A percentile compares a stretch with the other conserved stretches of the same genome.
Evolutionary conservation across 1,140 invertebrate genomes (phyloP).

Genomic region (Drosophila ambigua): DNA sequence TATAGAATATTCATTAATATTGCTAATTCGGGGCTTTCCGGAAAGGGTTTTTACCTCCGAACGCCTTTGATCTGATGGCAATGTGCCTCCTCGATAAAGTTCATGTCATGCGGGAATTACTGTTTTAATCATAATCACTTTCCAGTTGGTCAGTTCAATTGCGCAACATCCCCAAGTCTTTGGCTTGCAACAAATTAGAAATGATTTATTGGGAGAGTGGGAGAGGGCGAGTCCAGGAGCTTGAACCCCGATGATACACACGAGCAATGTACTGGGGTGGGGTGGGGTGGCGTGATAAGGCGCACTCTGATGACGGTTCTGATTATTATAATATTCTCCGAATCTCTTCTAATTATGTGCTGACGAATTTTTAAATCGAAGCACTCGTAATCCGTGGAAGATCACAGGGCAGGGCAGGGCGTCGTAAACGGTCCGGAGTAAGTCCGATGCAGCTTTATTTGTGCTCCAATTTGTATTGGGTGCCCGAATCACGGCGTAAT

Average conservation of each 20-base stretch:
- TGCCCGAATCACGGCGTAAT: slow-evolving; percentile 52
- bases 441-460: slow-evolving; percentile 36
- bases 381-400: slow-evolving; percentile 39
- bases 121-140: too few relatives aligned
- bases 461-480: slow-evolving; percentile 37
- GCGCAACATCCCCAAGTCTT: slow-evolving; percentile 8
- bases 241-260: too few relatives aligned
- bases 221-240: neutral
- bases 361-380: slow-evolving; percentile 38
- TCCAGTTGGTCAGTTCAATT: neutral
- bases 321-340: slow-evolving; percentile 14
- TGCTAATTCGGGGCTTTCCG: too few relatives aligned
- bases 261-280: neutral
- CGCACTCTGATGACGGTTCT: neutral
- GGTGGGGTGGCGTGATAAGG: slow-evolving; percentile 11
- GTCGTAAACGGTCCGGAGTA: slow-evolving; percentile 59
- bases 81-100: too few relatives aligned
- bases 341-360: slow-evolving; percentile 56
- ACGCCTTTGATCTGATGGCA: too few relatives aligned
- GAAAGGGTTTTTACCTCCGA: too few relatives aligned
- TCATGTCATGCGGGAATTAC: too few relatives aligned
- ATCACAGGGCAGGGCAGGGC: slow-evolving; percentile 12
- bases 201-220: slow-evolving; percentile 21
- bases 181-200: slow-evolving; percentile 24
- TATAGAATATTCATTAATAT: too few relatives aligned